These are phyloP conservation scores for Acleris holmiana DNA, from an alignment of 2,888 invertebrate genomes.

Conservation along the genomic window DNA sequence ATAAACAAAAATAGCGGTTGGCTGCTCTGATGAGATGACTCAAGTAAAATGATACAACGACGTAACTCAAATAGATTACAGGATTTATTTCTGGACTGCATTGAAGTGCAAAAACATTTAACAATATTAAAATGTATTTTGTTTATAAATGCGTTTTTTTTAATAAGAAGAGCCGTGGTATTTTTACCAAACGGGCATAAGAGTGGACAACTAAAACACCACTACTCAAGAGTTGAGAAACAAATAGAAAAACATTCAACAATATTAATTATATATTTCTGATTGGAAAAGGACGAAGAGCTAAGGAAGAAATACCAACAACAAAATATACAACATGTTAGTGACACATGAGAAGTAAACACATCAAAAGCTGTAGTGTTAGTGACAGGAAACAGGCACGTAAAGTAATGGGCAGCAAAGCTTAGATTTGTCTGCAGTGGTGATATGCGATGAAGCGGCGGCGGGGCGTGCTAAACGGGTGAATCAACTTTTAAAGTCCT, in stretches of 20 bases:
- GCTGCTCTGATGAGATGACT: too few species aligned
- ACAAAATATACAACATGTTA: constrained; percentile 1
- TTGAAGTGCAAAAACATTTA: too few species aligned
- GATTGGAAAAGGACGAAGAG: neutral
- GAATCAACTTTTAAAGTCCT: too few species aligned
- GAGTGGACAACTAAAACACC: neutral
- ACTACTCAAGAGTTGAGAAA: neutral
- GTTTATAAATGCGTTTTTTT: too few species aligned
- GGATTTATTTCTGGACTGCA: too few species aligned
- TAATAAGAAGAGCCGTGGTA: too few species aligned
- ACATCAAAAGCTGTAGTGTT: constrained; percentile 37
- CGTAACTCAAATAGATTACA: too few species aligned
- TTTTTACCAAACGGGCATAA: too few species aligned
- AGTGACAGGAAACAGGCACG: constrained; percentile 31
- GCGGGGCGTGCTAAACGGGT: constrained; percentile 65
- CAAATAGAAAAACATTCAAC: neutral
- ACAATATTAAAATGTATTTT: too few species aligned
- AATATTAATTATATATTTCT: too few species aligned
- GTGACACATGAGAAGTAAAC: constrained; percentile 11
- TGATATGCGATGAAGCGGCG: constrained; percentile 64
- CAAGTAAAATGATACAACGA: too few species aligned
- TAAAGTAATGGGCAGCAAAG: constrained; percentile 23
- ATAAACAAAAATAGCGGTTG: too few species aligned
- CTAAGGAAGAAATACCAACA: constrained; percentile 37
- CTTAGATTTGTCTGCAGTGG: constrained; percentile 44